Evolutionary conservation across 2,797 vertebrate genomes (phyloP), one percentile per base, ranked within the genome.

Genomic region (Typhlichthys eigenmanni): DNA sequence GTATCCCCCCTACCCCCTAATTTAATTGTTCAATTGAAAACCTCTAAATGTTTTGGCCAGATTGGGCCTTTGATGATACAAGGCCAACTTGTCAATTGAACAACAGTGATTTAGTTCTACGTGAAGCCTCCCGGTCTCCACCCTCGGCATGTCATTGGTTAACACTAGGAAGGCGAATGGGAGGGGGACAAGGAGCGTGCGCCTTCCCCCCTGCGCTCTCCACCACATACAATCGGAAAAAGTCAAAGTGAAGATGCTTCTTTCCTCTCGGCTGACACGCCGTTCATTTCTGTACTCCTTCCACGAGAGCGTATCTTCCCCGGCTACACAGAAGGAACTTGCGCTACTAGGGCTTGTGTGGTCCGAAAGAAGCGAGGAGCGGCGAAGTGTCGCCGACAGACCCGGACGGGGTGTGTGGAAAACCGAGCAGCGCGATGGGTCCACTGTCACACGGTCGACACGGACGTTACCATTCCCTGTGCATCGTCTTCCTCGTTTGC

Each of bases 211-310:
- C 69, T 62, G 80, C 82, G 68, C 81, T 80, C 81, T 74, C 76
- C 38, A 38, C 49, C 70, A 58, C 79, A 53, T 79, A 3, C 38
- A 38, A 38, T 38, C 38, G 12, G 79, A 47, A 14, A 66, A 79
- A 87, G 81, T 85, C 79, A 38, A 78, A 73, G 81, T 69, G 83
- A 86, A 85, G 85, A 89, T 87, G 87, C 85, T 61, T 62, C 72
- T 80, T 71, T 57, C 32, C 62, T 61, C n/a, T 56, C 60, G 47
- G 49, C 1, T 74, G 4, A 49, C 74, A 74, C 68, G 50, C 74
- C 69, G 8, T 47, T 55, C 72, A 63, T 34, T 68, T 43, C 32
- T 52, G 4, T 8, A 9, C 29, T 55, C 32, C 47, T 65, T 58
- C 13, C 66, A 45, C 55, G 43, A 45, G 62, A 62, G 57, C 66